Evolutionary conservation across 2,888 invertebrate genomes (phyloP).

Genomic region (Cerastis rubricosa): DNA sequence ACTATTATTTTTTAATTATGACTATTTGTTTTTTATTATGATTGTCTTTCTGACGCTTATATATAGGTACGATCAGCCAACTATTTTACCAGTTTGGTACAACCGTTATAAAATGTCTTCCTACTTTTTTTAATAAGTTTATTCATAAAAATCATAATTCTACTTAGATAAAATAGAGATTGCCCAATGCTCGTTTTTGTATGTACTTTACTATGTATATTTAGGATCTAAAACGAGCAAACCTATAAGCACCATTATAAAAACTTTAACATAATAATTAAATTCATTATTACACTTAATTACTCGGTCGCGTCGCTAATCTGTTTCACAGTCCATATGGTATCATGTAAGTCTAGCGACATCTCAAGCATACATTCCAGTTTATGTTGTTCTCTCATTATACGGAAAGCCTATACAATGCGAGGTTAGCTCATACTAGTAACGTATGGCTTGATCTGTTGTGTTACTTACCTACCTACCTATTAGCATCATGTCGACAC

Average conservation of each 20-base stretch:
- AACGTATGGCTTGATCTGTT: neutral
- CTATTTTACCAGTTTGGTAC: neutral
- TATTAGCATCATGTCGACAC: conserved; percentile 19
- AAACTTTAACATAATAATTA: conserved; percentile 9
- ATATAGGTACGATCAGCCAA: neutral
- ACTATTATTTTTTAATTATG: neutral
- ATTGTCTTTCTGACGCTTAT: neutral
- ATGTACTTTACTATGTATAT: too few relatives aligned
- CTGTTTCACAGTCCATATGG: conserved; percentile 11
- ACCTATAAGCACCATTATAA: neutral
- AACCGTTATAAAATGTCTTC: neutral
- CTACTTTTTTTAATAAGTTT: neutral
- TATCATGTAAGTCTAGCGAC: neutral
- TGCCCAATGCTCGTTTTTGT: neutral
- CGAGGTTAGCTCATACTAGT: neutral
- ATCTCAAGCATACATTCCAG: neutral
- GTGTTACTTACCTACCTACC: neutral
- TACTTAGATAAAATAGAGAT: neutral
- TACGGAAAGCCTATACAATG: neutral
- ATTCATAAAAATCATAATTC: neutral
- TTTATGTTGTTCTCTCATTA: neutral
- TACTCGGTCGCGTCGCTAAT: conserved; percentile 9
- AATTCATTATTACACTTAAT: conserved; percentile 13
- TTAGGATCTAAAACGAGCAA: neutral
- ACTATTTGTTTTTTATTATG: neutral